Evolutionary conservation across 2,797 vertebrate species (phyloP).

Genomic region (Sebastes iracundus): DNA sequence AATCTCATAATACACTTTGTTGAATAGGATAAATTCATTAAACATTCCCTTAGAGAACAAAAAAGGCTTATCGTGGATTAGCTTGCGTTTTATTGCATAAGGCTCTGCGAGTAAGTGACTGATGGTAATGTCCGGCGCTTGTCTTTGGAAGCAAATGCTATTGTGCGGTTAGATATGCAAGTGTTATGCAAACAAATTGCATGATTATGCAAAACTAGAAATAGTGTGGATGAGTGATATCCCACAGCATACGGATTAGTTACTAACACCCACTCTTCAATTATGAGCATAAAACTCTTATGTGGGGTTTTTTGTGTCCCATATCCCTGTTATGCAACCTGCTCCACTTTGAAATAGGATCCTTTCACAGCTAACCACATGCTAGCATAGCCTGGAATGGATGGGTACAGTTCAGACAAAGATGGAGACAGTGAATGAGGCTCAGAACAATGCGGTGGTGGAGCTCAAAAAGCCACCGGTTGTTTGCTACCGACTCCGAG

Average conservation of each 20-base stretch:
- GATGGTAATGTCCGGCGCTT: conserved; percentile 34
- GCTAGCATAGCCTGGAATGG: conserved; percentile 25
- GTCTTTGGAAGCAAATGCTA: conserved; percentile 11
- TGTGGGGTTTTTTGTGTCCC: conserved; percentile 55
- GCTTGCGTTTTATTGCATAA: conserved; percentile 17
- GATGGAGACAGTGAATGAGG: conserved; percentile 1
- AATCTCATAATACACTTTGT: conserved; percentile 11
- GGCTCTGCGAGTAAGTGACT: conserved; percentile 14
- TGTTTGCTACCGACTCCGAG: conserved; percentile 3
- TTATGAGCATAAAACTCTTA: conserved; percentile 74
- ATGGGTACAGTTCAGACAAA: conserved; percentile 7
- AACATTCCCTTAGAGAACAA: not conserved
- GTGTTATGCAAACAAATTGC: conserved; percentile 69
- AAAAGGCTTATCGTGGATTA: conserved; percentile 1
- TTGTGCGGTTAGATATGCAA: conserved; percentile 38
- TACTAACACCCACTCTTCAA: conserved; percentile 74
- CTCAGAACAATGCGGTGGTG: not conserved
- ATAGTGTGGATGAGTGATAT: conserved; percentile 68
- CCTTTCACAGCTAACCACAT: conserved; percentile 37
- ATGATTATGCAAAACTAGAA: conserved; percentile 68
- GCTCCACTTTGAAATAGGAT: conserved; percentile 66
- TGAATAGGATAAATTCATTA: conserved; percentile 28
- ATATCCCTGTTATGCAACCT: conserved; percentile 71
- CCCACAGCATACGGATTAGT: conserved; percentile 73
- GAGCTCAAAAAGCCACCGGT: not conserved